Percentiles rank a stretch among this genome's conserved stretches.
phyloP scores from a whole-genome alignment of 2,113 vertebrate species.

The Sciurus niger region DNA sequence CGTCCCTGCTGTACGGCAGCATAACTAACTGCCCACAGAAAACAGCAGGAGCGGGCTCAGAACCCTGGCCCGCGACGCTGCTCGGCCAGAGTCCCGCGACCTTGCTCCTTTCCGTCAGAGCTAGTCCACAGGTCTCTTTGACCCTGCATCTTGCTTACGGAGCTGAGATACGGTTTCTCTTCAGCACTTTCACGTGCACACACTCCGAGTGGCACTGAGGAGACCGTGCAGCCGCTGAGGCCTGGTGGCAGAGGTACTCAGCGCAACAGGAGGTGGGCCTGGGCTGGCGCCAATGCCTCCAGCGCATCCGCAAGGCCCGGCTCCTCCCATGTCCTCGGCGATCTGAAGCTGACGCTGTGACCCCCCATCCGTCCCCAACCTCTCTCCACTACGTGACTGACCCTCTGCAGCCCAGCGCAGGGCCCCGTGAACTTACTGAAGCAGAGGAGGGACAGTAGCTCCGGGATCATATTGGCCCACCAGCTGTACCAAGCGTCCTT shows the following conservation, averaged over 20 bases:
- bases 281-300: too few relatives aligned
- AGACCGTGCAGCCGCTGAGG: neutral
- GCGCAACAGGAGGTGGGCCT: neutral
- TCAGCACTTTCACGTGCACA: neutral
- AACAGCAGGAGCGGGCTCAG: neutral
- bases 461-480: too few relatives aligned
- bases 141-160: neutral
- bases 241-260: neutral
- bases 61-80: neutral
- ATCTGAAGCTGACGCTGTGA: too few relatives aligned
- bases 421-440: too few relatives aligned
- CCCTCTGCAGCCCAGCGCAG: too few relatives aligned
- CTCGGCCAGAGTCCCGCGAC: neutral
- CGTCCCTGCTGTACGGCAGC: neutral
- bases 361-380: too few relatives aligned
- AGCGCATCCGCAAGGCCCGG: too few relatives aligned
- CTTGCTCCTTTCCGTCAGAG: too few relatives aligned
- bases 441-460: too few relatives aligned
- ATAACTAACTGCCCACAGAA: neutral
- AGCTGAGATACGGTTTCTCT: neutral
- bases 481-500: too few relatives aligned
- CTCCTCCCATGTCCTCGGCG: too few relatives aligned
- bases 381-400: too few relatives aligned
- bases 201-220: neutral
- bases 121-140: neutral